Percentiles rank a stretch among this genome's conserved stretches.
Evolutionary conservation across 2,797 vertebrate genomes (phyloP).

Genomic region (Adrianichthys oophorus): DNA sequence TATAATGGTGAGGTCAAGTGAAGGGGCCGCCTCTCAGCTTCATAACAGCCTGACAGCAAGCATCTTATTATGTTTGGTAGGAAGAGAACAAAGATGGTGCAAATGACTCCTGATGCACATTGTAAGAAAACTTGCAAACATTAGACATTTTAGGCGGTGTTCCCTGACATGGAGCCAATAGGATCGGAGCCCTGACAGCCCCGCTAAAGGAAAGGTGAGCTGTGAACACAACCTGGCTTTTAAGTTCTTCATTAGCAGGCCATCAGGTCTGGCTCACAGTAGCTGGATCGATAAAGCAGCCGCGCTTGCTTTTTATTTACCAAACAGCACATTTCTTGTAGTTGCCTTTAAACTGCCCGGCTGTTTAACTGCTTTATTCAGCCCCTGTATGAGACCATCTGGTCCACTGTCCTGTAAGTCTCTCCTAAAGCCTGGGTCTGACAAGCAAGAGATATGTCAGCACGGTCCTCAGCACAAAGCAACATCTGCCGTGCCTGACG

Average conservation of each 20-base stretch:
- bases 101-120: conserved; percentile 45
- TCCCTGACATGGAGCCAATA: conserved; percentile 61
- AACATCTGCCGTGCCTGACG: conserved; percentile 99
- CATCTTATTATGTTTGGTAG: conserved; percentile 61
- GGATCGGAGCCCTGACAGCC: conserved; percentile 43
- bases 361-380: conserved; percentile 91
- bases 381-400: conserved; percentile 91
- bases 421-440: conserved; percentile 90
- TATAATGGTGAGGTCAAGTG: conserved; percentile 86
- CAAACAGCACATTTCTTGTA: conserved; percentile 83
- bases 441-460: conserved; percentile 98
- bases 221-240: conserved; percentile 66
- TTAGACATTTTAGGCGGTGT: conserved; percentile 41
- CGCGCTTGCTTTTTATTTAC: conserved; percentile 84
- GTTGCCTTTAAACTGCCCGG: conserved; percentile 79
- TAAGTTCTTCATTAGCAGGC: conserved; percentile 79
- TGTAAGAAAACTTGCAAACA: conserved; percentile 6
- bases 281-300: conserved; percentile 82
- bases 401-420: conserved; percentile 89
- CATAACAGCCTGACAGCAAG: conserved; percentile 74
- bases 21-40: conserved; percentile 78
- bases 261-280: conserved; percentile 65
- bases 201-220: conserved; percentile 50
- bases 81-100: conserved; percentile 35
- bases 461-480: conserved; percentile 93